phyloP scores from a whole-genome alignment of 2,888 invertebrate species.

The Ichneumoninae sp. region DNA sequence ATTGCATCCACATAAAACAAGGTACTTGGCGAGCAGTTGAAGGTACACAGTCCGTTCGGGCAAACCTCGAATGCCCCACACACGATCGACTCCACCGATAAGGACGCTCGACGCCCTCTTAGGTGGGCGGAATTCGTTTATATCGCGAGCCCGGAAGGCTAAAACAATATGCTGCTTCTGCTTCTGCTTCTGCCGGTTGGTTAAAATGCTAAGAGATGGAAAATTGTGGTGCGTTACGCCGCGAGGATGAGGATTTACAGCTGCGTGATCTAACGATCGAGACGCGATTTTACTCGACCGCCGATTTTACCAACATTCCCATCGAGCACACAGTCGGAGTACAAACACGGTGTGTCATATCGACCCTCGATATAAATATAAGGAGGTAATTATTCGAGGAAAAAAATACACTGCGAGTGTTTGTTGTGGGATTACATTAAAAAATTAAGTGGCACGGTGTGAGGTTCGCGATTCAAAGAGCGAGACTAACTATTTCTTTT shows the following conservation, averaged over 20 bases:
- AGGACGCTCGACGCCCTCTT: slow-evolving; percentile 66
- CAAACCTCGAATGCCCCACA: slow-evolving; percentile 46
- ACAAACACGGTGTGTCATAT: slow-evolving; percentile 11
- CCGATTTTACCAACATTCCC: slow-evolving; percentile 42
- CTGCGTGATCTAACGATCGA: slow-evolving; percentile 54
- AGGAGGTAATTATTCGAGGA: slow-evolving; percentile 44
- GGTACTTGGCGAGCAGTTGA: slow-evolving; percentile 48
- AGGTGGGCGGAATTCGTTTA: slow-evolving; percentile 81
- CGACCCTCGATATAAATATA: slow-evolving; percentile 24
- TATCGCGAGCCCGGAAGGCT: slow-evolving; percentile 69
- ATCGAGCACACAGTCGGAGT: not conserved
- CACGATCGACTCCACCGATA: slow-evolving; percentile 69
- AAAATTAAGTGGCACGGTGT: slow-evolving; percentile 32
- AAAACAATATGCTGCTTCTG: slow-evolving; percentile 66
- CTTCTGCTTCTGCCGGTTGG: slow-evolving; percentile 40
- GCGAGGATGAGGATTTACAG: slow-evolving; percentile 60
- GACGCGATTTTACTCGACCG: slow-evolving; percentile 47
- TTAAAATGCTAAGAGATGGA: slow-evolving; percentile 62
- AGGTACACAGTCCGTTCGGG: slow-evolving; percentile 46
- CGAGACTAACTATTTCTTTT: slow-evolving; percentile 37
- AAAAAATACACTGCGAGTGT: slow-evolving; percentile 18
- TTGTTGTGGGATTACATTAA: slow-evolving; percentile 41
- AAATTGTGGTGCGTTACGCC: slow-evolving; percentile 69
- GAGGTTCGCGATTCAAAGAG: slow-evolving; percentile 15
- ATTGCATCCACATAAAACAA: slow-evolving; percentile 28